These are phyloP conservation scores for Sceloporus tristichus DNA, from an alignment of 2,113 vertebrate genomes.

Conservation along the genomic window DNA sequence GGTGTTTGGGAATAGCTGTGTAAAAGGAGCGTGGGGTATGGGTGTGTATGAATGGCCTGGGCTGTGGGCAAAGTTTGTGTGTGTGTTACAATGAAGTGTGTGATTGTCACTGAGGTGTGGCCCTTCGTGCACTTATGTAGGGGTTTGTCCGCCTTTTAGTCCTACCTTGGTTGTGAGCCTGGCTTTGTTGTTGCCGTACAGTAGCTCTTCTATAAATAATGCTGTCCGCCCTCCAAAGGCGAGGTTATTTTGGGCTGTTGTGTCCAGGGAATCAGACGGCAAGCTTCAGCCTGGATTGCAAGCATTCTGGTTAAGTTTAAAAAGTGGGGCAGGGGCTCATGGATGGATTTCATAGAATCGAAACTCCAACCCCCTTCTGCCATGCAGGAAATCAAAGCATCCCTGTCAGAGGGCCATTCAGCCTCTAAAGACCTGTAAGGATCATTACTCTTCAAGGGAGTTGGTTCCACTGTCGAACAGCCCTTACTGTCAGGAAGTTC, in stretches of 20 bases:
- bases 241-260: neutral
- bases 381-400: too few relatives aligned
- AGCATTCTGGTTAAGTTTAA: neutral
- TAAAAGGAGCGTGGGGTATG: neutral
- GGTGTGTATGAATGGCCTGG: neutral
- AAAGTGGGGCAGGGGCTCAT: neutral
- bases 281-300: too few relatives aligned
- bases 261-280: neutral
- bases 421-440: too few relatives aligned
- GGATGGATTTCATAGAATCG: too few relatives aligned
- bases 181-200: neutral
- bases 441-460: too few relatives aligned
- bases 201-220: conserved; percentile 1
- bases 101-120: neutral
- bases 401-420: too few relatives aligned
- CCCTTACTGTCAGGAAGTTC: too few relatives aligned
- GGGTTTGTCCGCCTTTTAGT: neutral
- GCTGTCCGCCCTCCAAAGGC: neutral
- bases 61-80: too few relatives aligned
- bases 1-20: neutral
- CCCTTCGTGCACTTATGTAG: neutral
- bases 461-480: too few relatives aligned
- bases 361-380: too few relatives aligned
- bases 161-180: neutral
- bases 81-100: neutral